Evolutionary conservation across 1,140 invertebrate genomes (phyloP).

Genomic region (Macrobrachium nipponense): DNA sequence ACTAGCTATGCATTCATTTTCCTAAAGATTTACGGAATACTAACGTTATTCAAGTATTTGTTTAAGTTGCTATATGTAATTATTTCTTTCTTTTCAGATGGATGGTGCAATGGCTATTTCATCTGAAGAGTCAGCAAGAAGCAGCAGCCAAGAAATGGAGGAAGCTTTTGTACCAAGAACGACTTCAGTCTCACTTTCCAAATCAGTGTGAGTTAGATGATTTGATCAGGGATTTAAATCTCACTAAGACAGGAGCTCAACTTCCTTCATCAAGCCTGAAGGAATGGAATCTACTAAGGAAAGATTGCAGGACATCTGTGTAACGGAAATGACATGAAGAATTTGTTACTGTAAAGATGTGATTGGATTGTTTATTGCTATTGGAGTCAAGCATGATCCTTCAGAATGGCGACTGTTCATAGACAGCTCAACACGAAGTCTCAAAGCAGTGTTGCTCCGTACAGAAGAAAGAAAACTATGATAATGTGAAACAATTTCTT

Average conservation of each 20-base stretch:
- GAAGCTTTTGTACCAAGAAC: too few relatives aligned
- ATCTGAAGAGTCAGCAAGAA: too few relatives aligned
- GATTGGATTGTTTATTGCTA: slow-evolving; percentile 11
- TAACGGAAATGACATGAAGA: slow-evolving; percentile 18
- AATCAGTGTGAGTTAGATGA: slow-evolving; percentile 15
- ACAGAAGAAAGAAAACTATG: too few relatives aligned
- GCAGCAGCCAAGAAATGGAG: too few relatives aligned
- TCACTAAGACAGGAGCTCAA: slow-evolving; percentile 7
- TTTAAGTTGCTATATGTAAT: too few relatives aligned
- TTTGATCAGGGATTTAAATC: slow-evolving; percentile 7
- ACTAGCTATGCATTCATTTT: too few relatives aligned
- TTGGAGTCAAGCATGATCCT: slow-evolving; percentile 16
- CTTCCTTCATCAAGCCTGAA: slow-evolving; percentile 14
- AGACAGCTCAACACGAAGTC: slow-evolving; percentile 24
- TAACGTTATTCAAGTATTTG: too few relatives aligned
- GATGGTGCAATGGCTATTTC: too few relatives aligned
- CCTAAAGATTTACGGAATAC: too few relatives aligned
- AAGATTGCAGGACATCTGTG: neutral
- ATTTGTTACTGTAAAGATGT: slow-evolving; percentile 24
- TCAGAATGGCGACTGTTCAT: slow-evolving; percentile 3
- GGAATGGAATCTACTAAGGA: slow-evolving; percentile 25
- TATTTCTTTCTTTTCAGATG: too few relatives aligned
- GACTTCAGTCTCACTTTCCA: slow-evolving; percentile 18
- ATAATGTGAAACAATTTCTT: too few relatives aligned
- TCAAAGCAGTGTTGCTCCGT: too few relatives aligned